Evolutionary conservation across 2,888 invertebrate genomes (phyloP).

Genomic region (Electrophaes corylata): DNA sequence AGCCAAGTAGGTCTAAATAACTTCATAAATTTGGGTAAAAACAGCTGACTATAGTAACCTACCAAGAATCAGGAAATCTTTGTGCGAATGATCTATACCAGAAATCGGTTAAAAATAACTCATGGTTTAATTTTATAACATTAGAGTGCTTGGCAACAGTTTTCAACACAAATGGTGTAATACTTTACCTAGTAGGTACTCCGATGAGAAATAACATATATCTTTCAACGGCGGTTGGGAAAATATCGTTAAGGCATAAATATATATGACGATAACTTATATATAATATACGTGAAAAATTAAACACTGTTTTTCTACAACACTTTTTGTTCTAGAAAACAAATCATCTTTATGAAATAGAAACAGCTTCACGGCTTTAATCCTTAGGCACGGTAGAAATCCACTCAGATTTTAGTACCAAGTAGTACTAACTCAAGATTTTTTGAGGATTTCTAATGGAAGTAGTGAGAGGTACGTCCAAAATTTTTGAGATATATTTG

Average conservation of each 20-base stretch:
- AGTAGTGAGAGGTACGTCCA: too few species aligned
- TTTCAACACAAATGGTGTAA: conserved; percentile 38
- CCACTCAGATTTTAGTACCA: too few species aligned
- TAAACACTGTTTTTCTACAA: too few species aligned
- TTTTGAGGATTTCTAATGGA: too few species aligned
- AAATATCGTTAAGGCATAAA: conserved; percentile 10
- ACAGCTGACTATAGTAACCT: conserved; percentile 34
- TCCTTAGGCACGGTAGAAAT: too few species aligned
- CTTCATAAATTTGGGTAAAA: conserved; percentile 36
- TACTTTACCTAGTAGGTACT: conserved; percentile 40
- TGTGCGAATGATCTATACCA: conserved; percentile 56
- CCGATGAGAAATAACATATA: conserved; percentile 28
- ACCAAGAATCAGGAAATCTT: conserved; percentile 54
- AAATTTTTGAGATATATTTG: too few species aligned
- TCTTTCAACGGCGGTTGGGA: conserved; percentile 27
- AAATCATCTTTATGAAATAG: too few species aligned
- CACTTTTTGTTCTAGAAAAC: too few species aligned
- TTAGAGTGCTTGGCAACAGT: conserved; percentile 46
- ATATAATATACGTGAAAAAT: too few species aligned
- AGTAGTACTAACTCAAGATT: too few species aligned
- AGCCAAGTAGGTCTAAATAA: conserved; percentile 27
- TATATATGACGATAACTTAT: too few species aligned
- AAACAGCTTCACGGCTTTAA: too few species aligned
- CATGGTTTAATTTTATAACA: conserved; percentile 51
- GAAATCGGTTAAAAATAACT: conserved; percentile 54